A percentile compares a stretch with the other conserved stretches of the same genome.
These are phyloP conservation scores for Rhopalosiphum nymphaeae DNA, from an alignment of 2,888 invertebrate species.

Conservation along the genomic window DNA sequence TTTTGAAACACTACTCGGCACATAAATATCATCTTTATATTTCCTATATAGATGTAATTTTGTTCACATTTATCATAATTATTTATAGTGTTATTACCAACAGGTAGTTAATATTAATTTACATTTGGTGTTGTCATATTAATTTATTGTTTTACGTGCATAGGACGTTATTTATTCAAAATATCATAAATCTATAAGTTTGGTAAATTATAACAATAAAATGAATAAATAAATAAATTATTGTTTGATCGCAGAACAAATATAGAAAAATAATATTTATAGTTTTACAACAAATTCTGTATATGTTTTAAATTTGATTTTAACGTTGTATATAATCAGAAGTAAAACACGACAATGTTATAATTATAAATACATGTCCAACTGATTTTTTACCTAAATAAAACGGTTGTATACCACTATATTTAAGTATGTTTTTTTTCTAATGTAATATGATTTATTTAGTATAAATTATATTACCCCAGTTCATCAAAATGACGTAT, in stretches of 20 bases:
- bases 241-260: background rate
- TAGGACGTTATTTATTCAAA: background rate
- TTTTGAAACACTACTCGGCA: background rate
- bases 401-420: background rate
- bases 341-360: background rate
- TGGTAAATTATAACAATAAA: background rate
- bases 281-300: background rate
- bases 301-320: background rate
- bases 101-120: background rate
- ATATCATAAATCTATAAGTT: background rate
- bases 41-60: background rate
- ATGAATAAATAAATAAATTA: conserved; percentile 1
- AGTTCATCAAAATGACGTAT: background rate
- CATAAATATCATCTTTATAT: background rate
- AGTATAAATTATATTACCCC: background rate
- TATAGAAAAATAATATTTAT: background rate
- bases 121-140: background rate
- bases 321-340: background rate
- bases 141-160: background rate
- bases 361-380: background rate
- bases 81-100: background rate
- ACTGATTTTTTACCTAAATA: background rate
- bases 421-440: background rate
- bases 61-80: background rate
- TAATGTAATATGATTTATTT: background rate